A percentile compares a stretch with the other conserved stretches of the same genome.
These are phyloP conservation scores for Suillia variegata DNA, from an alignment of 2,888 invertebrate species.

Conservation along the genomic window DNA sequence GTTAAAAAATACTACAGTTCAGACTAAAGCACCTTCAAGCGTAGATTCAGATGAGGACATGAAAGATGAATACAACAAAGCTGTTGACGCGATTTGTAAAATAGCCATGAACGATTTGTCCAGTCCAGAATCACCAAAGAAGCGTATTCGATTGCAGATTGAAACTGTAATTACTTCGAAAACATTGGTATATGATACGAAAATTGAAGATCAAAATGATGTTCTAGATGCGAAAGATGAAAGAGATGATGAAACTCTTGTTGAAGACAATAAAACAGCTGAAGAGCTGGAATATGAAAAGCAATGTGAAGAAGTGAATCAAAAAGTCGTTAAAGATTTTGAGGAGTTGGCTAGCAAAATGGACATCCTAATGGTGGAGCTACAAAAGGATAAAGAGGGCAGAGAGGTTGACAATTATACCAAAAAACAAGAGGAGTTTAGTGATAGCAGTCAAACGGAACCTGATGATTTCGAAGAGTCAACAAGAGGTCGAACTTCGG, in stretches of 20 bases:
- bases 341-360: slow-evolving; percentile 37
- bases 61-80: slow-evolving; percentile 23
- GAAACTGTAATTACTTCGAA: slow-evolving; percentile 23
- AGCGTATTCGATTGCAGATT: slow-evolving; percentile 21
- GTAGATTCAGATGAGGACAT: slow-evolving; percentile 6
- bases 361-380: slow-evolving; percentile 35
- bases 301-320: slow-evolving; percentile 35
- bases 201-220: background rate
- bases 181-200: background rate
- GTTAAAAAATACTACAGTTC: too few species aligned
- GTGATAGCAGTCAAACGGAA: slow-evolving; percentile 10
- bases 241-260: slow-evolving; percentile 8
- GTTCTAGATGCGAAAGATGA: background rate
- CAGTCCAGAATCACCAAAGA: slow-evolving; percentile 8
- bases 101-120: slow-evolving; percentile 27
- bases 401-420: background rate
- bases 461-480: background rate
- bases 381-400: slow-evolving; percentile 20
- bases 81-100: slow-evolving; percentile 23
- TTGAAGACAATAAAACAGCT: background rate
- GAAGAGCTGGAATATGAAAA: slow-evolving; percentile 33
- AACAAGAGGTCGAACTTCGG: too few species aligned
- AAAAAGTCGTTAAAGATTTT: slow-evolving; percentile 38
- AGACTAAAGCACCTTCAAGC: background rate
- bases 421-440: background rate